Percentiles rank a stretch among this genome's conserved stretches.
phyloP scores from a whole-genome alignment of 2,113 vertebrate genomes.

The Dipodomys stephensi region DNA sequence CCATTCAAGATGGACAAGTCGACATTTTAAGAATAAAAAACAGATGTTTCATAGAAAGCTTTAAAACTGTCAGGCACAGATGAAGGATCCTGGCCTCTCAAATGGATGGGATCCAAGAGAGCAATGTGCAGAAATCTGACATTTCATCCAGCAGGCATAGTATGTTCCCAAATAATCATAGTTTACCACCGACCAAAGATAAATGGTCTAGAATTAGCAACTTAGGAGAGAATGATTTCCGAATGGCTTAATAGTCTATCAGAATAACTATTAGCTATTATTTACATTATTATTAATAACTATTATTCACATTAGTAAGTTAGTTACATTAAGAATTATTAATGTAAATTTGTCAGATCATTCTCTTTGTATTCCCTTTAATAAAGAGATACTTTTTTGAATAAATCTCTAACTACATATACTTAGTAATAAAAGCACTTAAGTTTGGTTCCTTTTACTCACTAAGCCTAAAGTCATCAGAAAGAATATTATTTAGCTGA shows the following conservation, averaged over 20 bases:
- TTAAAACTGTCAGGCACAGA: constrained; percentile 81
- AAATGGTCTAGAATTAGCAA: constrained; percentile 18
- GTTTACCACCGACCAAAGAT: constrained; percentile 34
- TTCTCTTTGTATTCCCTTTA: neutral
- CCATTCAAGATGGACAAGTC: constrained; percentile 81
- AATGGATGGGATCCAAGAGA: constrained; percentile 72
- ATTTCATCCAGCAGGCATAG: constrained; percentile 46
- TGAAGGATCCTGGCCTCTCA: constrained; percentile 74
- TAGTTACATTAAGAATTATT: neutral
- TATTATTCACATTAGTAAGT: no score
- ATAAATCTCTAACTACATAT: neutral
- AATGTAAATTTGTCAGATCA: constrained; percentile 1
- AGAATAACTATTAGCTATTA: neutral
- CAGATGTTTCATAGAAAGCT: constrained; percentile 81
- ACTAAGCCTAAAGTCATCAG: neutral
- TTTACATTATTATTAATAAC: no score
- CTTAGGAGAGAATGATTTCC: neutral
- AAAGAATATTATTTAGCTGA: neutral
- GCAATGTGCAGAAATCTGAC: constrained; percentile 65
- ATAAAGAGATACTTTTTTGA: neutral
- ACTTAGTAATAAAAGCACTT: neutral
- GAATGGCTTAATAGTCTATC: neutral
- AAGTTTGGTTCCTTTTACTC: neutral
- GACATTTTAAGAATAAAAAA: constrained; percentile 80
- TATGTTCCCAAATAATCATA: constrained; percentile 50